These are phyloP conservation scores for Nansenia antarctica DNA, from an alignment of 2,113 vertebrate genomes.

Conservation along the genomic window DNA sequence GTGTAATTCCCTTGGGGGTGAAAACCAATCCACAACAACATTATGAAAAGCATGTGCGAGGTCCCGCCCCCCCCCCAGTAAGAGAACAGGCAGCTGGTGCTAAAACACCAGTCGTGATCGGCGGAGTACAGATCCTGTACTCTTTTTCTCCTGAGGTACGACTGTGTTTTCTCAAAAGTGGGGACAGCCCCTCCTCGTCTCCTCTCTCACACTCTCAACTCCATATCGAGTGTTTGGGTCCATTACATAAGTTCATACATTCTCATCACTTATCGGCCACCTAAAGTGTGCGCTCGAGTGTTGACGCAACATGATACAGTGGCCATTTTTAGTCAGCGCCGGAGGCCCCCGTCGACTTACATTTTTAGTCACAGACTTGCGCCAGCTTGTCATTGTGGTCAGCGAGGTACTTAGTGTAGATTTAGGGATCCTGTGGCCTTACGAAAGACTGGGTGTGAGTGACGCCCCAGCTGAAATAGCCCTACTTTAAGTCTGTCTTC, in stretches of 20 bases:
- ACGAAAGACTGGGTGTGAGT: neutral
- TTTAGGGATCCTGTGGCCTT: neutral
- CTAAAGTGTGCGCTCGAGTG: constrained; percentile 5
- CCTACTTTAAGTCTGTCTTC: constrained; percentile 51
- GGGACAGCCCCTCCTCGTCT: constrained; percentile 14
- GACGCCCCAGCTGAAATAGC: constrained; percentile 7
- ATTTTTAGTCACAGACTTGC: neutral
- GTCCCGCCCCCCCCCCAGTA: constrained; percentile 19
- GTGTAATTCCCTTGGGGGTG: constrained; percentile 43
- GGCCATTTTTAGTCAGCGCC: constrained; percentile 25
- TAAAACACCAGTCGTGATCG: no score
- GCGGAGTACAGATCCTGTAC: neutral
- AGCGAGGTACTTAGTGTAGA: neutral
- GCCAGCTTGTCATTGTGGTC: neutral
- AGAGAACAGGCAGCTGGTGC: constrained; percentile 26
- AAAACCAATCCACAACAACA: constrained; percentile 59
- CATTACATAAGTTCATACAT: constrained; percentile 27
- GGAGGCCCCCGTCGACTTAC: constrained; percentile 4
- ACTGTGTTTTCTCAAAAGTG: constrained; percentile 30
- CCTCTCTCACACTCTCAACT: constrained; percentile 4
- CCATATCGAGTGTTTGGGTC: constrained; percentile 12
- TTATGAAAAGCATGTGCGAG: constrained; percentile 52
- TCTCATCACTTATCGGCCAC: constrained; percentile 18
- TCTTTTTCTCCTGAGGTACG: constrained; percentile 12
- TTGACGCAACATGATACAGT: constrained; percentile 3